Percentiles rank a stretch among this genome's conserved stretches.
phyloP scores from a whole-genome alignment of 2,113 vertebrate species.

The Esox niger region DNA sequence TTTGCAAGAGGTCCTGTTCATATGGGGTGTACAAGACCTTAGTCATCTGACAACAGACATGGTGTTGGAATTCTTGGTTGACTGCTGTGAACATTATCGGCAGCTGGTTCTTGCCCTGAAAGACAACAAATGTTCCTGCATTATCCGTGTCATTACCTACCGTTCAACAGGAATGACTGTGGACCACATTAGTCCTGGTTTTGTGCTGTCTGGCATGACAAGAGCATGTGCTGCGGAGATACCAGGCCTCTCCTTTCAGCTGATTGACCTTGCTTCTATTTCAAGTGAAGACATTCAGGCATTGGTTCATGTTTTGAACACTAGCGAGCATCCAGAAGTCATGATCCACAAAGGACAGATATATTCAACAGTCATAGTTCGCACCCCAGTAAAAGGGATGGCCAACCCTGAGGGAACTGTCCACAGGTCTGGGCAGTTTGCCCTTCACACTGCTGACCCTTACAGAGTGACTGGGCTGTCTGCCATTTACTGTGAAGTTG shows the following conservation, averaged over 20 bases:
- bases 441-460: constrained; percentile 72
- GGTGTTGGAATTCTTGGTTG: constrained; percentile 65
- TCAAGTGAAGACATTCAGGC: constrained; percentile 71
- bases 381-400: constrained; percentile 50
- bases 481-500: constrained; percentile 40
- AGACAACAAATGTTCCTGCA: constrained; percentile 37
- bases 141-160: constrained; percentile 77
- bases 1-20: constrained; percentile 73
- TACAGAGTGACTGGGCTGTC: constrained; percentile 65
- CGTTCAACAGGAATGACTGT: constrained; percentile 71
- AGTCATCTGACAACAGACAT: constrained; percentile 59
- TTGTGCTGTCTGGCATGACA: constrained; percentile 79
- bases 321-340: constrained; percentile 72
- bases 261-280: constrained; percentile 78
- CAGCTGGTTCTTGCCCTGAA: constrained; percentile 74
- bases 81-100: constrained; percentile 78
- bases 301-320: constrained; percentile 70
- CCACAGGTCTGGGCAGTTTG: constrained; percentile 49
- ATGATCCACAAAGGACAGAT: constrained; percentile 73
- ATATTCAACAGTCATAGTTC: constrained; percentile 61
- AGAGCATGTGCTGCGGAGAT: constrained; percentile 78
- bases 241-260: constrained; percentile 74
- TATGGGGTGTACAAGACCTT: constrained; percentile 77
- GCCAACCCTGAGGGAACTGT: constrained; percentile 9
- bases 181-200: constrained; percentile 77